Base-by-base conservation (phyloP, 2,888 invertebrate genomes). In the Pristionchus fissidentatus region DNA sequence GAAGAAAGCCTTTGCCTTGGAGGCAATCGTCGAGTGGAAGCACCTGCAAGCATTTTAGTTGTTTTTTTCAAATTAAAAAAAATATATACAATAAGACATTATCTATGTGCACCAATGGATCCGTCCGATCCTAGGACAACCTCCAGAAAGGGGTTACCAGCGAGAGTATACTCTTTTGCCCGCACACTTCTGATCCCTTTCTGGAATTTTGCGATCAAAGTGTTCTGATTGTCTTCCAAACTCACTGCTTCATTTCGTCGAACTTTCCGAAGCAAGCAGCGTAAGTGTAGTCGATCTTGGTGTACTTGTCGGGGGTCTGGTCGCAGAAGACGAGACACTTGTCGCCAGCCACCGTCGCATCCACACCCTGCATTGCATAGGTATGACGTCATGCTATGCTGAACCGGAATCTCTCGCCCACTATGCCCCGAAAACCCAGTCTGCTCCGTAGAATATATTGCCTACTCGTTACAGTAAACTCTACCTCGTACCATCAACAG, bases 201-300 rank as follows among this genome's bases (percentile, higher is more conserved):
- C 19, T 19, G 19, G 10, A 13, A 19, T 49, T 49, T 10, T 49
- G 10, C 10, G 49, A 49, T 13, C 49, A 49, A 10, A 13, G 49
- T 49, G 49, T 10, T 19, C 49, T 13, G 19, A n/a, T n/a, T n/a
- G n/a, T n/a, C n/a, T n/a, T n/a, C n/a, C n/a, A n/a, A 41, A 41
- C 73, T 43, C 46, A 73, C 73, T 73, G 73, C 73, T 73, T 73
- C 73, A 73, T 73, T 7, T 73, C 73, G 29, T 73, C 70, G 70
- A 70, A 70, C n/a, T 70, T 70, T 38, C 70, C 70, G 70, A 70
- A 70, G 70, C 70, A 70, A 35, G 70, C 35, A 22, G 70, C 70
- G 41, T 70, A 70, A 22, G 70, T 70, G 70, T 70, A 70, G 70
- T 70, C 70, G 70, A 70, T 70, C 38, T 35, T 35, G 22, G 70